A percentile compares a stretch with the other conserved stretches of the same genome.
Evolutionary conservation across 2,888 invertebrate genomes (phyloP).

Genomic region (Eudasyphora cyanicolor): DNA sequence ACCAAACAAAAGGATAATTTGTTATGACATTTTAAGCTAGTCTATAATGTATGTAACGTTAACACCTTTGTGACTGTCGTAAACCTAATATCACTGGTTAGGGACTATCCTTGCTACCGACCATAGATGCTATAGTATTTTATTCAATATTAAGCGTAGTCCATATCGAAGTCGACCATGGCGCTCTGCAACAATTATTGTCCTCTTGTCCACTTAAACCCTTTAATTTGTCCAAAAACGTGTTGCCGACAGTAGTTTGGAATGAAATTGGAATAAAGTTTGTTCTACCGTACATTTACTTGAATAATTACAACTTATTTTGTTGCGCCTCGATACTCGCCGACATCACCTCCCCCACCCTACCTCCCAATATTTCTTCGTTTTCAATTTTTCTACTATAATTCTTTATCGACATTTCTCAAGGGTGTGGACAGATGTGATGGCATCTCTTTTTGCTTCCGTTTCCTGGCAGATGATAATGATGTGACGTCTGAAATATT

Average conservation of each 20-base stretch:
- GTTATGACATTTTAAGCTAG: no score
- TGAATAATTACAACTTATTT: slow-evolving; percentile 52
- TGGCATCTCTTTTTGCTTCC: background rate
- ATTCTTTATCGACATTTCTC: slow-evolving; percentile 5
- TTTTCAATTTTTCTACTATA: slow-evolving; percentile 16
- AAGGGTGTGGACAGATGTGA: background rate
- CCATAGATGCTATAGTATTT: no score
- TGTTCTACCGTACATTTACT: slow-evolving; percentile 45
- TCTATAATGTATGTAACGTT: no score
- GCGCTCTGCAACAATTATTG: no score
- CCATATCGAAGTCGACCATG: no score
- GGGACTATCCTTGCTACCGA: no score
- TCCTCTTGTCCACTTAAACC: background rate
- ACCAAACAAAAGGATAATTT: no score
- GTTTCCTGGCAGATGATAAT: slow-evolving; percentile 21
- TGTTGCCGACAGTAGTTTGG: background rate
- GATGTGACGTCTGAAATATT: background rate
- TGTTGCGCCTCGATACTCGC: slow-evolving; percentile 28
- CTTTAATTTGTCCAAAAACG: background rate
- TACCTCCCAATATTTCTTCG: background rate
- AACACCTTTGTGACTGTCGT: no score
- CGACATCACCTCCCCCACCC: no score
- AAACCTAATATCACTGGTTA: no score
- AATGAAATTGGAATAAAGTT: background rate
- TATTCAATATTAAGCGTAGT: no score